These are phyloP conservation scores for Tupiocoris notatus DNA, from an alignment of 2,888 invertebrate genomes.

Conservation along the genomic window DNA sequence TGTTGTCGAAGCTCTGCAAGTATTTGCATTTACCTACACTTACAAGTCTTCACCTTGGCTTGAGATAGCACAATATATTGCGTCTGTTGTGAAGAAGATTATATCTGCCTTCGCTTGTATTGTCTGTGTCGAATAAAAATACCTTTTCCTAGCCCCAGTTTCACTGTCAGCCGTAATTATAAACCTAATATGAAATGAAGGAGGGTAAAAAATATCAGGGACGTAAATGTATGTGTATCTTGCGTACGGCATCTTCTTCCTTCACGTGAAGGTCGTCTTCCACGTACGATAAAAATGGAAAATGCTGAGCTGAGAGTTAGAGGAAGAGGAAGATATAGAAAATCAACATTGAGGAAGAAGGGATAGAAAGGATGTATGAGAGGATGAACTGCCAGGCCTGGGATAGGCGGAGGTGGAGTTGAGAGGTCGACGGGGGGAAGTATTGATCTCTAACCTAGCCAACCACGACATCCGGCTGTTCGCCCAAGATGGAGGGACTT, in stretches of 20 bases:
- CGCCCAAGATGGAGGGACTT: slow-evolving; percentile 47
- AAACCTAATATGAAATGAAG: too few relatives aligned
- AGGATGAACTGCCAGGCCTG: too few relatives aligned
- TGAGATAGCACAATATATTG: too few relatives aligned
- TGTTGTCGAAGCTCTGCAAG: too few relatives aligned
- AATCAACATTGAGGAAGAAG: slow-evolving; percentile 5
- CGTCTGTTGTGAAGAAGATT: too few relatives aligned
- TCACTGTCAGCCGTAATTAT: too few relatives aligned
- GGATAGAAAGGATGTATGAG: neutral
- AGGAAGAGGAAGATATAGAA: neutral
- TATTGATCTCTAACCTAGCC: slow-evolving; percentile 47
- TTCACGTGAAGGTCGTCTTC: neutral
- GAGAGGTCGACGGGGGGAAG: slow-evolving; percentile 29
- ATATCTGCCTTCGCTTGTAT: too few relatives aligned
- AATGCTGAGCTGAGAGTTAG: neutral
- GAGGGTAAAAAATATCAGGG: too few relatives aligned
- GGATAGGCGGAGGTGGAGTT: slow-evolving; percentile 6
- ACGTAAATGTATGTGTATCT: slow-evolving; percentile 43
- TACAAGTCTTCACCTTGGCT: too few relatives aligned
- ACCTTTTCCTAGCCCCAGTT: too few relatives aligned
- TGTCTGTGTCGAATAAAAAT: too few relatives aligned
- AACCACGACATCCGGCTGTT: slow-evolving; percentile 49
- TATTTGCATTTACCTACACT: too few relatives aligned
- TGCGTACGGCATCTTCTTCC: neutral
- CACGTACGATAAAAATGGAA: neutral